Base-by-base conservation (phyloP, 2,797 vertebrate species). In the Calcarius lapponicus region DNA sequence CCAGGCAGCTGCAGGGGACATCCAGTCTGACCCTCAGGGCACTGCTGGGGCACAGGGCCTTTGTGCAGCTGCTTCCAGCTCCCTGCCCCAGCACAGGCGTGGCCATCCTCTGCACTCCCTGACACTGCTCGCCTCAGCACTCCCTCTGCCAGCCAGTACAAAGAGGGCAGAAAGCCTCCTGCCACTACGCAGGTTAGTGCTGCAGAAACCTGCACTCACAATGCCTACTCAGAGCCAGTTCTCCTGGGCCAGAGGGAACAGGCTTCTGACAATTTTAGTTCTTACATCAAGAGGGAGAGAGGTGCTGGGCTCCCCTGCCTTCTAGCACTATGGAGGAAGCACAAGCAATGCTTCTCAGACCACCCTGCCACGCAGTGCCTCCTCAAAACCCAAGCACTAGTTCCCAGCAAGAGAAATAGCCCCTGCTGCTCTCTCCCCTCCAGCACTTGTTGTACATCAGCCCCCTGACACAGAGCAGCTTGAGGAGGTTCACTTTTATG, bases 171-270 rank as follows among this genome's bases (percentile, higher is more conserved):
- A n/a, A 70, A 7, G 2, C 25, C 54, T 76, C 64, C n/a, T 45
- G 38, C 58, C 64, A 43, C 47, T 43, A 2, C 14, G 3, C 0
- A 72, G 58, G 6, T 45, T 17, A 19, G 62, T 5, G 8, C 17
- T 80, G 50, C 87, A 69, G 57, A 91, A 92, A 80, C 34, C 47
- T 38, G 43, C 67, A 70, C 34, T 10, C 78, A 66, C 31, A 24
- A 57, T 36, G 20, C 7, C 66, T 25, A 43, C 32, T 38, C 64
- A 66, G 40, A 51, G 25, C 13, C 76, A 51, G 21, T 14, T 74
- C 73, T 78, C 42, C 75, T 34, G 53, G 13, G 32, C 29, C 38
- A 61, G 34, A 86, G 21, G 65, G 34, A 88, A 80, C 14, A n/a
- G 29, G n/a, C 51, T 78, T 67, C 13, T 62, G 53, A 53, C 56